A percentile compares a stretch with the other conserved stretches of the same genome.
Conservation (phyloP, 2,888 invertebrate species). For the Limnephilus auricula region DNA sequence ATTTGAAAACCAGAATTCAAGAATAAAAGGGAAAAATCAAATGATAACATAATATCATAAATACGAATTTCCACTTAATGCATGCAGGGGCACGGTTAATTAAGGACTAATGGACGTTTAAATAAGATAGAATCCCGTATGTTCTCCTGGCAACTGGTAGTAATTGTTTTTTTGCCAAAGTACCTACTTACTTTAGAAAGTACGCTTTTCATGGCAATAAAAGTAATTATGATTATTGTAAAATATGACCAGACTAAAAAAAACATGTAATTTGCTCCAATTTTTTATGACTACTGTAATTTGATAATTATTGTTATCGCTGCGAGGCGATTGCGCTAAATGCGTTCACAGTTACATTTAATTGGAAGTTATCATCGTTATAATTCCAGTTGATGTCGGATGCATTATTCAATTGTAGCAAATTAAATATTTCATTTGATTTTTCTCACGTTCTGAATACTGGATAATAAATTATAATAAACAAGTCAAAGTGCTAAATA, state of each 20-base stretch:
- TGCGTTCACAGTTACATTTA: conserved; percentile 10
- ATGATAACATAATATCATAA: not conserved
- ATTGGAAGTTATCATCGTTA: not conserved
- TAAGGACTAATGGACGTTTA: not conserved
- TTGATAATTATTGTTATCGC: conserved; percentile 6
- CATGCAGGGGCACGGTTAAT: conserved; percentile 14
- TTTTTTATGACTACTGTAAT: conserved; percentile 4
- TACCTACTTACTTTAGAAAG: not conserved
- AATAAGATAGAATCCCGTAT: conserved; percentile 26
- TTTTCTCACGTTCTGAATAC: not conserved
- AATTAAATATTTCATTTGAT: not conserved
- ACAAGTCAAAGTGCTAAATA: not conserved
- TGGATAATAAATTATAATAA: not conserved
- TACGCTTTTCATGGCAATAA: not conserved
- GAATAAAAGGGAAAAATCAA: not conserved
- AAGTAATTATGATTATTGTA: conserved; percentile 11
- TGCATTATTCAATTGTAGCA: not conserved
- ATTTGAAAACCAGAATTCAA: no score
- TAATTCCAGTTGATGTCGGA: not conserved
- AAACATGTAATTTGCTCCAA: conserved; percentile 1
- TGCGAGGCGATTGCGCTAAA: not conserved
- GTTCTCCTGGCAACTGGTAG: not conserved
- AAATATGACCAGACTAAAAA: not conserved
- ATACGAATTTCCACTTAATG: not conserved
- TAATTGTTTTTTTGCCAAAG: not conserved